Conservation (phyloP, 2,797 vertebrate genomes). For the Pachyuromys duprasi region DNA sequence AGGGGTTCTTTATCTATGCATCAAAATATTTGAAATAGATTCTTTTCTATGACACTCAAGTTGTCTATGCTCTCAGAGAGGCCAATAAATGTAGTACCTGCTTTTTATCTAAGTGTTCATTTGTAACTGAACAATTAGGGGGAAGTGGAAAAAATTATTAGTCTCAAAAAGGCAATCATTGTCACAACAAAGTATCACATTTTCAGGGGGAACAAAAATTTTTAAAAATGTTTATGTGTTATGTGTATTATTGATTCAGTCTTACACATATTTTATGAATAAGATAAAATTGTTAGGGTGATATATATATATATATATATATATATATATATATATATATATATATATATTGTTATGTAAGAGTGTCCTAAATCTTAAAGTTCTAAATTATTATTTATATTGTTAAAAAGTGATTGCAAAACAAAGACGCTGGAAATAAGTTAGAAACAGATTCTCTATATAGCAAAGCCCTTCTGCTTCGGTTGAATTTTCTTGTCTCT, state of each 20-base stretch:
- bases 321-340: too few relatives aligned
- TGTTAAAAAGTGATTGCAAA: neutral
- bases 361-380: neutral
- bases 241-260: neutral
- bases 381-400: neutral
- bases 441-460: neutral
- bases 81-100: neutral
- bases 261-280: neutral
- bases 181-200: neutral
- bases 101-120: constrained; percentile 19
- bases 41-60: neutral
- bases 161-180: neutral
- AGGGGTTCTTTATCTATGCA: neutral
- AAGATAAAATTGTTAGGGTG: neutral
- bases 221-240: neutral
- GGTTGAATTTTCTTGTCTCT: neutral
- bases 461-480: neutral
- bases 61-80: neutral
- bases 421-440: neutral
- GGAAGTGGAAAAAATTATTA: neutral
- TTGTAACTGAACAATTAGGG: neutral
- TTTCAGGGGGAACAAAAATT: neutral
- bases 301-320: too few relatives aligned
- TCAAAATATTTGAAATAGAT: neutral
- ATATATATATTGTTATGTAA: too few relatives aligned